Evolutionary conservation across 2,888 invertebrate species (phyloP).

Genomic region (Ariolimax columbianus): DNA sequence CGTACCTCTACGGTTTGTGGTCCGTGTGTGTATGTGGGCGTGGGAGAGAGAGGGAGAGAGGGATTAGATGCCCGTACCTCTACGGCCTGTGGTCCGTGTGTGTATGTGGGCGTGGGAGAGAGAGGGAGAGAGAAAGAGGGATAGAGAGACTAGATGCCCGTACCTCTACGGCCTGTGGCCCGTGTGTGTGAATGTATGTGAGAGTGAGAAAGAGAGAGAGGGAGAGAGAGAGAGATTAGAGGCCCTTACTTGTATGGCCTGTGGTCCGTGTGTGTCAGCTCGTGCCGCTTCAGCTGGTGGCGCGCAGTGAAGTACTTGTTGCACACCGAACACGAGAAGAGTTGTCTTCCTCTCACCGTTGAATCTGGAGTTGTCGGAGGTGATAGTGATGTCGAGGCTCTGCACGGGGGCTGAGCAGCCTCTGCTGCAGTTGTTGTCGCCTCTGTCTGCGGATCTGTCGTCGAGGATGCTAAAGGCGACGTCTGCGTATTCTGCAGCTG

Average conservation of each 20-base stretch:
- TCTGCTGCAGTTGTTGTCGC: not conserved
- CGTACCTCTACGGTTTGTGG: no score
- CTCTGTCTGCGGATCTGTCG: not conserved
- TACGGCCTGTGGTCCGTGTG: no score
- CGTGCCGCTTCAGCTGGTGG: constrained; percentile 45
- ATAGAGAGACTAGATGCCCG: no score
- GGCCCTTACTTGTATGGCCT: constrained; percentile 30
- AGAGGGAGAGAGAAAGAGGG: no score
- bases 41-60: no score
- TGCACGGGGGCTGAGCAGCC: no score
- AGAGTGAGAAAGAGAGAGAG: not conserved
- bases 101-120: no score
- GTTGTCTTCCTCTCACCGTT: not conserved
- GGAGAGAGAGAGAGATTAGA: not conserved
- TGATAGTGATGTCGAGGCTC: not conserved
- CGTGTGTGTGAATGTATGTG: no score
- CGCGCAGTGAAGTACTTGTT: constrained; percentile 43
- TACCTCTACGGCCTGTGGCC: no score
- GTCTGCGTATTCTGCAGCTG: not conserved
- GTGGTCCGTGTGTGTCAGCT: constrained; percentile 45
- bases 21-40: no score
- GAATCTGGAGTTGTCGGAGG: constrained; percentile 39
- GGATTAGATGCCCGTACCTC: no score
- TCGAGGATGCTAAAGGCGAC: not conserved
- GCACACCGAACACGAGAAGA: constrained; percentile 34